These are phyloP conservation scores for Drosophila melanogaster DNA, from an alignment of 1,140 invertebrate species.

Conservation along the genomic window DNA sequence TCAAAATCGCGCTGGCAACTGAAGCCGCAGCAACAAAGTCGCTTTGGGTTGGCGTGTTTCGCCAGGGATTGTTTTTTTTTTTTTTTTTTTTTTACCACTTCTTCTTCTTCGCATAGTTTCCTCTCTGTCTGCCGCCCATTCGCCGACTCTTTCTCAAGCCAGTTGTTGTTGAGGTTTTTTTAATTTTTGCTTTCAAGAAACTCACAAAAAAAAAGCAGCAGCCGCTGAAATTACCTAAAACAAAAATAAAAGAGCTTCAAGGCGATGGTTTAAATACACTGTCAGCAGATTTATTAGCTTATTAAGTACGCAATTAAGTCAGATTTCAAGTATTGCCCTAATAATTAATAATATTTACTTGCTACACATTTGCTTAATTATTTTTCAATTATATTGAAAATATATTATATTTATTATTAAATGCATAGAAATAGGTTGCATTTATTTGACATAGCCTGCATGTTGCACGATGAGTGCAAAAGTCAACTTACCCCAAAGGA, in stretches of 20 bases:
- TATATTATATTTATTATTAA: no score
- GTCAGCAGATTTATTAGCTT: no score
- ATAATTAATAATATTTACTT: no score
- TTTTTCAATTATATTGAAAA: no score
- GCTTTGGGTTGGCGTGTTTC: conserved; percentile 78
- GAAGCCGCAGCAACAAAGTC: conserved; percentile 81
- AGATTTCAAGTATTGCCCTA: no score
- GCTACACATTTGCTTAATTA: no score
- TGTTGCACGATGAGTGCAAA: not conserved
- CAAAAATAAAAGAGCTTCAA: conserved; percentile 37
- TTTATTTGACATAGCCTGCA: no score
- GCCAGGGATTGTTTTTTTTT: conserved; percentile 74
- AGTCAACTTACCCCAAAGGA: not conserved
- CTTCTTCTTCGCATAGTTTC: conserved; percentile 21
- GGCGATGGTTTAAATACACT: not conserved
- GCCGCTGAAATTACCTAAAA: conserved; percentile 64
- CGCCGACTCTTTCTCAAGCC: conserved; percentile 11
- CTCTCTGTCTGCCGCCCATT: conserved; percentile 34
- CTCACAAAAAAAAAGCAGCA: conserved; percentile 63
- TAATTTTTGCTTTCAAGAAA: conserved; percentile 78
- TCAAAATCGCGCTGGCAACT: conserved; percentile 81
- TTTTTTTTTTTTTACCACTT: conserved; percentile 42
- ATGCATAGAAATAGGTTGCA: not conserved
- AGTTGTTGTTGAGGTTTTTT: conserved; percentile 52
- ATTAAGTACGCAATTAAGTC: not conserved